phyloP scores from a whole-genome alignment of 1,140 invertebrate species.

The Gryllus bimaculatus region DNA sequence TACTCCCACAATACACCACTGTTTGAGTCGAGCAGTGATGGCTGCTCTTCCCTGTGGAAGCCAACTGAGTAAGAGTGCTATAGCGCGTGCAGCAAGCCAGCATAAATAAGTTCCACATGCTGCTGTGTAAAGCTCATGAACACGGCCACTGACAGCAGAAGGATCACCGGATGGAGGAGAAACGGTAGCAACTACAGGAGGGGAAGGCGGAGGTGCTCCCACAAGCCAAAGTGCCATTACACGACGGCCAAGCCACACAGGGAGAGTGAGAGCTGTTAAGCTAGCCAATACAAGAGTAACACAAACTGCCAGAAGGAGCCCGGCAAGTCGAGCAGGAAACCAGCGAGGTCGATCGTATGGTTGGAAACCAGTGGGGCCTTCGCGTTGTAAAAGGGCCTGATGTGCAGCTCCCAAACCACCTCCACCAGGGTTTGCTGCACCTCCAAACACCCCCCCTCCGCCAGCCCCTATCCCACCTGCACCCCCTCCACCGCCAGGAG shows the following conservation, averaged over 20 bases:
- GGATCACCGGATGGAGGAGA: slow-evolving; percentile 30
- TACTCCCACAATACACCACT: slow-evolving; percentile 44
- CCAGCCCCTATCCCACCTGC: slow-evolving; percentile 34
- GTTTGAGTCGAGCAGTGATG: slow-evolving; percentile 49
- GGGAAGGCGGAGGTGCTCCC: slow-evolving; percentile 40
- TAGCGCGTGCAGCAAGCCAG: slow-evolving; percentile 72
- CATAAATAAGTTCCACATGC: slow-evolving; percentile 90
- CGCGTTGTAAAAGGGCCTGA: slow-evolving; percentile 67
- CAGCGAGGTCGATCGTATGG: slow-evolving; percentile 76
- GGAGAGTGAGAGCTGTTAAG: slow-evolving; percentile 74
- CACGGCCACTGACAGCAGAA: slow-evolving; percentile 36
- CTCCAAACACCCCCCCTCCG: slow-evolving; percentile 50
- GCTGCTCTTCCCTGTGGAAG: slow-evolving; percentile 75
- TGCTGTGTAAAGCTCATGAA: slow-evolving; percentile 94
- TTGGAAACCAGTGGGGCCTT: slow-evolving; percentile 71
- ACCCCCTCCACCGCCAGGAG: slow-evolving; percentile 22
- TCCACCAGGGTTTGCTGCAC: slow-evolving; percentile 32
- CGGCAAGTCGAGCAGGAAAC: slow-evolving; percentile 68
- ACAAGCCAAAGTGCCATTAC: slow-evolving; percentile 79
- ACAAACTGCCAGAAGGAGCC: slow-evolving; percentile 71
- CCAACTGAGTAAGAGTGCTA: slow-evolving; percentile 73
- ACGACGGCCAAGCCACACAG: slow-evolving; percentile 79
- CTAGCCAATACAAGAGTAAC: slow-evolving; percentile 74
- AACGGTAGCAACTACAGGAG: slow-evolving; percentile 32
- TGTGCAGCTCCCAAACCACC: slow-evolving; percentile 69